Base-by-base conservation (phyloP, 2,113 vertebrate genomes). In the Odontophorus gujanensis region DNA sequence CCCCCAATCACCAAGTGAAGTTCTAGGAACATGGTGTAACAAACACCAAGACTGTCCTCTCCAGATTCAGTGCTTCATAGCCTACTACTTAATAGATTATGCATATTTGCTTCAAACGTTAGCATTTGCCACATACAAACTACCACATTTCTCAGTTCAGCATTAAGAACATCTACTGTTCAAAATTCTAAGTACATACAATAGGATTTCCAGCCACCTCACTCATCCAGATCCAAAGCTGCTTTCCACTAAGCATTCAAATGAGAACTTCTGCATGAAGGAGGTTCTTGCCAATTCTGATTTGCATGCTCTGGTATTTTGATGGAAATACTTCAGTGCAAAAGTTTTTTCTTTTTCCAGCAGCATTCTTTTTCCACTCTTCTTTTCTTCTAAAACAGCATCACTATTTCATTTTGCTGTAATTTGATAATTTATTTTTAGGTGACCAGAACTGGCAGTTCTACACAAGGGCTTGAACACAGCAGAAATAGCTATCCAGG, bases 381-480 rank as follows among this genome's bases (percentile, higher is more conserved):
- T 61, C 61, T 67, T 12, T 0, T 79, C 76, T 82, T 89, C 65
- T 80, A 28, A 32, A 85, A 63, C 0, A 8, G 59, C 18, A 84
- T 24, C 74, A 66, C 53, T 59, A 80, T 50, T 93, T 73, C 15
- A 87, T 92, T 82, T 55, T 63, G 19, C 59, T 89, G 89, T 63
- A 87, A 93, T 62, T 85, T 74, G 81, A 87, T 79, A 65, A 72
- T 79, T 92, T 89, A 85, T 59, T 96, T 96, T 94, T 84, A 91
- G 47, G 47, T 79, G 66, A 77, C 67, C 71, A 93, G 96, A 93
- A 96, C 94, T 92, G 87, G 86, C 92, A 91, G 95, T 96, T 85
- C 94, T 55, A 80, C 19, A 81, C 9, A 42, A 38, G 51, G 36
- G 82, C 28, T 47, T 89, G 67, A 48, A 69, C 36, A 66, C 40